Evolutionary conservation across 2,113 vertebrate genomes (phyloP), one percentile per base, ranked within the genome.

Genomic region (Salvelinus namaycush): DNA sequence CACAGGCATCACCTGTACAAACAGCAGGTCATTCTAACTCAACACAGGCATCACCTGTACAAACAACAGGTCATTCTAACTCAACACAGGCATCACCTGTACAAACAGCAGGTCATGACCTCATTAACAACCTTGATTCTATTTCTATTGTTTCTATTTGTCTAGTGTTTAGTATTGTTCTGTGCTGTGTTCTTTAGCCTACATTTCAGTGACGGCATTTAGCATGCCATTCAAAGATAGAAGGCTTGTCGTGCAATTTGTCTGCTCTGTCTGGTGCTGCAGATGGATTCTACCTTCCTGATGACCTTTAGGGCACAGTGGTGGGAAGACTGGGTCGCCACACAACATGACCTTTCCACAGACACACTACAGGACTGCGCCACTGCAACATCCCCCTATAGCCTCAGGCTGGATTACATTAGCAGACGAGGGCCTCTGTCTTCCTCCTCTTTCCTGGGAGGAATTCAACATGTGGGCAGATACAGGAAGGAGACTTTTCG

Each of bases 291-390:
- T 78, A 74, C 72, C 72, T 34, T 84, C 77, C 49, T 24, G 27
- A 65, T 74, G 69, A 11, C 39, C 64, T 76, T 75, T 34, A 18
- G 29, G 5, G 8, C 71, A 48, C 57, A 31, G 6, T 54, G 73
- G 4, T 54, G 73, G 74, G n/a, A 24, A 20, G 72, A 44, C 14
- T 44, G 57, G 74, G 16, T 18, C 27, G 73, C 75, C 65, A 69
- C 70, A 51, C 54, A 54, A 57, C 22, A 31, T 83, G 75, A 74
- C 68, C 72, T 75, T 84, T 49, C 24, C n/a, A 27, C 60, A 22
- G 39, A 18, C 26, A 16, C n/a, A 20, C n/a, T n/a, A 14, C 24
- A 14, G 59, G 22, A 48, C 16, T 26, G 3, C 67, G n/a, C 54
- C 22, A 34, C 11, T 48, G 11, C 14, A 20, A 39, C 59, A 39